Conservation (phyloP, 2,113 vertebrate species). For the Sphaerodactylus townsendi region DNA sequence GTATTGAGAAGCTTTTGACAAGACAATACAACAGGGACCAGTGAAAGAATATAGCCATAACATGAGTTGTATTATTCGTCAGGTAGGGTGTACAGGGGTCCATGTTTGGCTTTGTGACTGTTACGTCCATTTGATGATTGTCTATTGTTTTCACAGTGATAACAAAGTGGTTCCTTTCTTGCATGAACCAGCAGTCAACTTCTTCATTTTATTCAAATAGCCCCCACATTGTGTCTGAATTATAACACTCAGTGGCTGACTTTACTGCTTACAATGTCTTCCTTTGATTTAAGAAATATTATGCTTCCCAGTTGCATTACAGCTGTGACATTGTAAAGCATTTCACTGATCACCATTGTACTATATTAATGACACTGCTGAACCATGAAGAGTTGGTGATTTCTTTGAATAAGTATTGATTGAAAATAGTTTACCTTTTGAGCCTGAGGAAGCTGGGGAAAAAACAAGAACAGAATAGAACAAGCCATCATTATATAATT, state of each 20-base stretch:
- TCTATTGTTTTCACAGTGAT: constrained; percentile 36
- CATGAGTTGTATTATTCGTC: not conserved
- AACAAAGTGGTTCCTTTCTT: constrained; percentile 36
- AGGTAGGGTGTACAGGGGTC: constrained; percentile 4
- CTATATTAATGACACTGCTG: constrained; percentile 54
- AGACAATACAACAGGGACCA: constrained; percentile 70
- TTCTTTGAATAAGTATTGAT: constrained; percentile 69
- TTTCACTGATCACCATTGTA: constrained; percentile 73
- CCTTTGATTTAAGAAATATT: constrained; percentile 3
- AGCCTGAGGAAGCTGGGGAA: constrained; percentile 94
- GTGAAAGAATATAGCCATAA: constrained; percentile 61
- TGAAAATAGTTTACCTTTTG: constrained; percentile 88
- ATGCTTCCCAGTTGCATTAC: constrained; percentile 2
- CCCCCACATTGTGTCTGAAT: not conserved
- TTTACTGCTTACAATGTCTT: not conserved
- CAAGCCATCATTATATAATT: constrained; percentile 71
- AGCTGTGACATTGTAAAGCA: constrained; percentile 15
- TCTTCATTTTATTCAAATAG: constrained; percentile 16
- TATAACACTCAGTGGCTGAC: constrained; percentile 14
- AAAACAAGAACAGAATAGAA: constrained; percentile 71
- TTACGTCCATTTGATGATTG: not conserved
- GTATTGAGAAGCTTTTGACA: constrained; percentile 44
- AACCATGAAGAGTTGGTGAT: constrained; percentile 65
- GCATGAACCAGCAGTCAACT: constrained; percentile 12
- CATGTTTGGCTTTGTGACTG: constrained; percentile 14